Evolutionary conservation across 1,140 invertebrate species (phyloP), one percentile per base, ranked within the genome.

Genomic region (Neodiprion pinetum): DNA sequence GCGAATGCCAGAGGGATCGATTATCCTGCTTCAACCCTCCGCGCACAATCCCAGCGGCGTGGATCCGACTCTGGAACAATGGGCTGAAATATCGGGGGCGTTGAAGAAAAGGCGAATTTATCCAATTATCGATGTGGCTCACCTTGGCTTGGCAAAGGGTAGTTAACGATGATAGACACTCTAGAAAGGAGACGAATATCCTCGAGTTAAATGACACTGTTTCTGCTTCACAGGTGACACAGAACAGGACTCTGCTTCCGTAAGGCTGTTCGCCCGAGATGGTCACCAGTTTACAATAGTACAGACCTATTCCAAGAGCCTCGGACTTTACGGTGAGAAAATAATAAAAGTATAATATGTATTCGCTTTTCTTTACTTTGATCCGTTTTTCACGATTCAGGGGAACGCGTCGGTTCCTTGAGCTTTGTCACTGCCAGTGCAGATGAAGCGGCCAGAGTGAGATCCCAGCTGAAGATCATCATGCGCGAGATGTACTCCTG

Each of bases 1-100:
- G 92, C 95, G 96, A 91, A 96, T 97, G 74, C 97, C 97, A 3
- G 94, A 96, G 80, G 92, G 93, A 61, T 94, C 96, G 23, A 92
- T 98, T 48, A 94, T 99, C 80, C 88, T 99, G 50, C 88, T 99
- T 12, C 97, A 99, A 88, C 96, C 97, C 17, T 98, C 97, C 89
- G 97, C 97, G 11, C 97, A 99, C 88, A 99, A 99, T 89, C 97
- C 97, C 21, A 99, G 97, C 69, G 97, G 97, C 67, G 96, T 98
- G 50, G 95, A 96, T 88, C 95, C 95, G 28, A 93, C 89, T 81
- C 90, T 91, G 12, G 95, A 96, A 77, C 96, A 98, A 86, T 98
- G 97, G 97, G 92, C 94, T 48, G 90, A 94, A 81, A 84, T 93
- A 1, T 90, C 91, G 0, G 75, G 88, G 84, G 85, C 94, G 1